Percentiles rank a stretch among this genome's conserved stretches.
phyloP scores from a whole-genome alignment of 2,113 vertebrate genomes.

The Rhea pennata region DNA sequence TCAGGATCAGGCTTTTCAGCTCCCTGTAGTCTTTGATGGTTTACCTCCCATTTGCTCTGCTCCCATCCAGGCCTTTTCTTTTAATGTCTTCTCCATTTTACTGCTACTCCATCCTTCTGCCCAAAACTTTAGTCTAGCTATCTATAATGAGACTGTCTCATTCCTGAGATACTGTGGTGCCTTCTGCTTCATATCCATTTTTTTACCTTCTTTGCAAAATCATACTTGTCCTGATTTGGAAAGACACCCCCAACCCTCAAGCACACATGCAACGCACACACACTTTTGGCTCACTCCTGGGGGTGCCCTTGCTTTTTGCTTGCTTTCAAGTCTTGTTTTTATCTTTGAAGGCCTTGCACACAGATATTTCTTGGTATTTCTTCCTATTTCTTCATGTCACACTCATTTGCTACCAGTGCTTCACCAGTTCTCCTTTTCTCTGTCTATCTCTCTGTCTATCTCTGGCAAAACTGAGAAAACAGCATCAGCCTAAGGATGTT shows the following conservation, averaged over 20 bases:
- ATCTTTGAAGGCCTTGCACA: background rate
- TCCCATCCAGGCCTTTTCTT: background rate
- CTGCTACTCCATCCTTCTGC: background rate
- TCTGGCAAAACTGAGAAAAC: background rate
- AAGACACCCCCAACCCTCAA: background rate
- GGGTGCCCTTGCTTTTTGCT: background rate
- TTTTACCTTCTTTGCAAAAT: background rate
- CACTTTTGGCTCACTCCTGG: background rate
- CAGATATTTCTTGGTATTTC: background rate
- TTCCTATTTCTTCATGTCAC: background rate
- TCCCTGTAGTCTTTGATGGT: background rate
- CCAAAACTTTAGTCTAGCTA: background rate
- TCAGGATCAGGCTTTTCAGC: background rate
- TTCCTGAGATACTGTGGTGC: background rate
- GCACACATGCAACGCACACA: background rate
- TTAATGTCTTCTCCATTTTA: background rate
- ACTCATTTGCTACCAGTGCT: background rate
- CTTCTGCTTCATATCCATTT: background rate
- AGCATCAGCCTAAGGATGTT: background rate
- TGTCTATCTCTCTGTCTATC: background rate
- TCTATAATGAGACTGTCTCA: background rate
- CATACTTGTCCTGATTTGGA: background rate
- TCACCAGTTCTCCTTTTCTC: background rate
- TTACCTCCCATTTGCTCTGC: background rate
- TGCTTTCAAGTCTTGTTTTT: background rate